Evolutionary conservation across 2,113 vertebrate species (phyloP).

Genomic region (Oryctolagus cuniculus): mOryCun1.1 NC_091443.1:19686501-19687000

Average conservation of each 20-base stretch:
- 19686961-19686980: slow-evolving; percentile 89
- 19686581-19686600: slow-evolving; percentile 80
- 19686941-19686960: slow-evolving; percentile 89
- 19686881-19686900: slow-evolving; percentile 90
- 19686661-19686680: slow-evolving; percentile 83
- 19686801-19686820: slow-evolving; percentile 94
- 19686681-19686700: slow-evolving; percentile 86
- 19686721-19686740: slow-evolving; percentile 87
- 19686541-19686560: slow-evolving; percentile 66
- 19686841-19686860: slow-evolving; percentile 89
- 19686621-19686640: slow-evolving; percentile 71
- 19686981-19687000: slow-evolving; percentile 87
- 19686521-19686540: slow-evolving; percentile 74
- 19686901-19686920: slow-evolving; percentile 89
- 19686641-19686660: slow-evolving; percentile 82
- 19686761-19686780: slow-evolving; percentile 96
- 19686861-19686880: slow-evolving; percentile 88
- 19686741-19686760: slow-evolving; percentile 93
- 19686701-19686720: slow-evolving; percentile 88
- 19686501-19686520: slow-evolving; percentile 74
- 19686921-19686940: slow-evolving; percentile 86
- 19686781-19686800: slow-evolving; percentile 95
- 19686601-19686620: slow-evolving; percentile 69
- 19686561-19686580: slow-evolving; percentile 74
- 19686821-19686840: slow-evolving; percentile 93